phyloP scores from a whole-genome alignment of 2,113 vertebrate genomes.

The Stegostoma tigrinum region DNA sequence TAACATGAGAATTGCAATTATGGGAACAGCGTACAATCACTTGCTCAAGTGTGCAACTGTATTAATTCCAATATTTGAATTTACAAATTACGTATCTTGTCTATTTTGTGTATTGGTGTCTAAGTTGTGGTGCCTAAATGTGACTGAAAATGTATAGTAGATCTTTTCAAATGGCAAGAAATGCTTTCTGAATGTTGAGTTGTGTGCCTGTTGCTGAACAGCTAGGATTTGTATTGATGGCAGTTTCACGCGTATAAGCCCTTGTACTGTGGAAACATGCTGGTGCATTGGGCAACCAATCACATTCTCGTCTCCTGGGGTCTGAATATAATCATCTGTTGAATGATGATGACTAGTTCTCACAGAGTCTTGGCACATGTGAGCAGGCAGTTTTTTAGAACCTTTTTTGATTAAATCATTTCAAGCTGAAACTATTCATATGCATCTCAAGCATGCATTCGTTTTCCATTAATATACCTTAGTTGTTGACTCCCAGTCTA shows the following conservation, averaged over 20 bases:
- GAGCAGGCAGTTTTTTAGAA: background rate
- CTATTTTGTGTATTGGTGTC: background rate
- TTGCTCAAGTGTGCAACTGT: too few species aligned
- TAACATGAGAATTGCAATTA: background rate
- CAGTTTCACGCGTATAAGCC: background rate
- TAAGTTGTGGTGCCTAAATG: background rate
- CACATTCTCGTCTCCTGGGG: background rate
- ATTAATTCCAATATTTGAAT: background rate
- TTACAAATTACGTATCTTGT: background rate
- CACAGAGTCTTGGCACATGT: background rate
- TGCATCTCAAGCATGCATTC: background rate
- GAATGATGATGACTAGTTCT: background rate
- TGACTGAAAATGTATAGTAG: background rate
- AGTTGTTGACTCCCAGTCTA: background rate
- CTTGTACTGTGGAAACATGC: background rate
- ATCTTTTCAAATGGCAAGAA: background rate
- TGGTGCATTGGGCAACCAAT: background rate
- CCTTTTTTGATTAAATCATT: constrained; percentile 19
- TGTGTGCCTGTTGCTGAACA: background rate
- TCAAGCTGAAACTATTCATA: background rate
- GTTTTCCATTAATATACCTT: background rate
- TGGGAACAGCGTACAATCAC: background rate
- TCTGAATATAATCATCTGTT: background rate
- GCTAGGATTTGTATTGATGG: background rate
- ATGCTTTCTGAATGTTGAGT: background rate